Percentiles rank a stretch among this genome's conserved stretches.
phyloP scores from a whole-genome alignment of 2,797 vertebrate genomes.

The Ateles fusciceps region DNA sequence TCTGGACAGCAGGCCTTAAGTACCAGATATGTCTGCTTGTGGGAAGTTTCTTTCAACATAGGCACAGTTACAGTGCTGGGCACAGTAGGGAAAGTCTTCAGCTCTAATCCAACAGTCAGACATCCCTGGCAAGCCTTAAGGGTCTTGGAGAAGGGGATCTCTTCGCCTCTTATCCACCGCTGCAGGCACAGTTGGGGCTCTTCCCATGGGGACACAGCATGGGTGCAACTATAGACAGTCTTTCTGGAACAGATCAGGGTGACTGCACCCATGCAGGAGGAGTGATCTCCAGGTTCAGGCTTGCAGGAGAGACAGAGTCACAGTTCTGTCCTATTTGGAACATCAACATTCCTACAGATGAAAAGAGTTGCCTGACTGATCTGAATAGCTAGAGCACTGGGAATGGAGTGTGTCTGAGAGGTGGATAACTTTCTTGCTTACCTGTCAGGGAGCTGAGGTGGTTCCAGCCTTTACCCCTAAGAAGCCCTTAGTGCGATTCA shows the following conservation, averaged over 20 bases:
- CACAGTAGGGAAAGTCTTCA: background rate
- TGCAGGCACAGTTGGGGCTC: background rate
- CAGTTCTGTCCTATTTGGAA: too few species aligned
- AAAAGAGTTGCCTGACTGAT: too few species aligned
- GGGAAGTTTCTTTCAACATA: background rate
- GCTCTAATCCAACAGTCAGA: background rate
- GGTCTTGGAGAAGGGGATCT: background rate
- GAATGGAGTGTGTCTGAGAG: background rate
- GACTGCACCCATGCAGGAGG: too few species aligned
- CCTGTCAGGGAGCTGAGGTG: background rate
- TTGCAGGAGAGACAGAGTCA: too few species aligned
- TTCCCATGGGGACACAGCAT: too few species aligned
- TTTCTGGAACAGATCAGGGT: too few species aligned
- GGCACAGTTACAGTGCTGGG: background rate
- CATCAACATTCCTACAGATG: too few species aligned
- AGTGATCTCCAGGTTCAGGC: too few species aligned
- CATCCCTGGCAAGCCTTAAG: background rate
- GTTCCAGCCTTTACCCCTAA: background rate
- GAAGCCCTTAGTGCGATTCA: background rate
- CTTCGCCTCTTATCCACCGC: background rate
- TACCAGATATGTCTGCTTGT: background rate
- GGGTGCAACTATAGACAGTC: too few species aligned
- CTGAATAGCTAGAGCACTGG: background rate
- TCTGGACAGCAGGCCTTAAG: background rate
- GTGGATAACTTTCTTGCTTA: background rate